A percentile compares a stretch with the other conserved stretches of the same genome.
Conservation (phyloP, 2,113 vertebrate genomes). For the Istiophorus platypterus region DNA sequence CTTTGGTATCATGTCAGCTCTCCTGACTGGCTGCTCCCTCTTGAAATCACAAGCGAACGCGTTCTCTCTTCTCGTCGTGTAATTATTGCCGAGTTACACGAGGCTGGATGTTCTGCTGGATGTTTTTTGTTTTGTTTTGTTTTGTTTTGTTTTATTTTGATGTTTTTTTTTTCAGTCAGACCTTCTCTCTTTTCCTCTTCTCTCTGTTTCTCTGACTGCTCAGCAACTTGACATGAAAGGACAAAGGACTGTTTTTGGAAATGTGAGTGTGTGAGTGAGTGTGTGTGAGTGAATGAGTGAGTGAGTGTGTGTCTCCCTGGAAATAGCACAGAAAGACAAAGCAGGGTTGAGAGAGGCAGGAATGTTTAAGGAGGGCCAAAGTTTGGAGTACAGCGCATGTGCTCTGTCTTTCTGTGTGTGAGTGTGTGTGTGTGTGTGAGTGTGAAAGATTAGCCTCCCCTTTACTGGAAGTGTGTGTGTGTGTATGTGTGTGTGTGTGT, state of each 20-base stretch:
- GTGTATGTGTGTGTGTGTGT: constrained; percentile 22
- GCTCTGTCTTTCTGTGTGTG: constrained; percentile 13
- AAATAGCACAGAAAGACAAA: constrained; percentile 46
- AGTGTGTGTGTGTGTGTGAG: constrained; percentile 26
- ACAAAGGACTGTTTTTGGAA: constrained; percentile 34
- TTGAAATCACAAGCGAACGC: constrained; percentile 54
- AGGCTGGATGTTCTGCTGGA: constrained; percentile 49
- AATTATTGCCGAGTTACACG: constrained; percentile 60
- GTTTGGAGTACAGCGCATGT: constrained; percentile 13
- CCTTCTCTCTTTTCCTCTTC: constrained; percentile 50
- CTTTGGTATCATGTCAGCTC: constrained; percentile 54
- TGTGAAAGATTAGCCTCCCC: neutral
- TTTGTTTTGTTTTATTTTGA: constrained; percentile 43
- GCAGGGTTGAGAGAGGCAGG: constrained; percentile 36
- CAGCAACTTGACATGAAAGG: constrained; percentile 69
- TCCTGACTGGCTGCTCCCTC: constrained; percentile 40
- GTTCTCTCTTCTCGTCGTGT: constrained; percentile 49
- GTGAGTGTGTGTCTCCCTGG: constrained; percentile 23
- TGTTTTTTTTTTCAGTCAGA: too few relatives aligned
- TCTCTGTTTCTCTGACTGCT: constrained; percentile 56
- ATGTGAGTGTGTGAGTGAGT: constrained; percentile 13
- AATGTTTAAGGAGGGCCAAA: constrained; percentile 49
- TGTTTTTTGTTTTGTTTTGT: constrained; percentile 46
- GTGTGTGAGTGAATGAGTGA: constrained; percentile 7
- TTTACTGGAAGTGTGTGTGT: constrained; percentile 27